Conservation (phyloP, 2,888 invertebrate species). For the Drosophila kambysellisi region DNA sequence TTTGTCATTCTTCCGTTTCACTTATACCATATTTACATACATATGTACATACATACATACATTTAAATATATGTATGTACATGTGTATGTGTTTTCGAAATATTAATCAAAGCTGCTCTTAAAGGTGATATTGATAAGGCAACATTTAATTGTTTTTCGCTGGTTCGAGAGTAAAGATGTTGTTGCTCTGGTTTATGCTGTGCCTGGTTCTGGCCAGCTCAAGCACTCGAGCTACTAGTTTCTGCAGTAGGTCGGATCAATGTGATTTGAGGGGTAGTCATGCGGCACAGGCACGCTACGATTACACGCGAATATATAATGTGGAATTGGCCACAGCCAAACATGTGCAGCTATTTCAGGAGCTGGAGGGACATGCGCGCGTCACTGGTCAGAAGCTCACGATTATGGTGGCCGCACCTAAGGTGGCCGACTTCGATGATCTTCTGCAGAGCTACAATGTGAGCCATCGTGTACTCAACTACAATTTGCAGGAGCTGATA, state of each 20-base stretch:
- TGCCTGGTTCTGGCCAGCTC: constrained; percentile 10
- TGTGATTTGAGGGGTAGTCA: constrained; percentile 39
- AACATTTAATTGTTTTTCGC: constrained; percentile 14
- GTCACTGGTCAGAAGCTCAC: constrained; percentile 77
- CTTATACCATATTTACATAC: background rate
- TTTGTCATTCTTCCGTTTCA: background rate
- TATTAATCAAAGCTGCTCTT: constrained; percentile 3
- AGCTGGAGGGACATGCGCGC: constrained; percentile 82
- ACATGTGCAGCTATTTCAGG: constrained; percentile 60
- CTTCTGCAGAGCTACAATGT: constrained; percentile 73
- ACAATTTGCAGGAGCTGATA: constrained; percentile 76
- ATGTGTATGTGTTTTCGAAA: too few species aligned
- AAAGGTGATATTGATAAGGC: constrained; percentile 26
- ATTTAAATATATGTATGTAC: background rate
- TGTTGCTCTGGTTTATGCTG: constrained; percentile 14
- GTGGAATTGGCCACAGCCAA: constrained; percentile 47
- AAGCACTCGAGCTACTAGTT: constrained; percentile 31
- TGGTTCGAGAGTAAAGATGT: constrained; percentile 48
- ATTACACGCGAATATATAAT: constrained; percentile 81
- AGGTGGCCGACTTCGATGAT: constrained; percentile 81
- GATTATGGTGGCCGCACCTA: constrained; percentile 82
- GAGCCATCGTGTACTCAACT: constrained; percentile 70
- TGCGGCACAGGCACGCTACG: constrained; percentile 74
- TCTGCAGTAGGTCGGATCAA: constrained; percentile 61
- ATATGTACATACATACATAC: too few species aligned